A percentile compares a stretch with the other conserved stretches of the same genome.
Conservation (phyloP, 1,140 invertebrate species). For the Drosophila asahinai region DNA sequence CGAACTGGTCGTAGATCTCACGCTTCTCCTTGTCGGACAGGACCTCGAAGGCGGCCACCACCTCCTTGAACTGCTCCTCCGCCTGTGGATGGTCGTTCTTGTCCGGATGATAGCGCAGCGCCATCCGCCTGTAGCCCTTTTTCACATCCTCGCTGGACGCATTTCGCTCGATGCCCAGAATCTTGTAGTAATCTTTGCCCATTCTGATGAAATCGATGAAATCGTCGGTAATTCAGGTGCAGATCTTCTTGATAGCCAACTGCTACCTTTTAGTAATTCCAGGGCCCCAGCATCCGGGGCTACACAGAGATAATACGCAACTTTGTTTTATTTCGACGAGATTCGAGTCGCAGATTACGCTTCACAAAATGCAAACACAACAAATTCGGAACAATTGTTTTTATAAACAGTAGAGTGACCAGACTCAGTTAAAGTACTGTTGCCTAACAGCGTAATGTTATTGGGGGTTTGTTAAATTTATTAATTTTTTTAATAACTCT, state of each 20-base stretch:
- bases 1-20: slow-evolving; percentile 51
- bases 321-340: background rate
- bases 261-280: no score
- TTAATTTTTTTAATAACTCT: no score
- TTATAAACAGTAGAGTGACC: background rate
- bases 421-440: no score
- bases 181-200: slow-evolving; percentile 61
- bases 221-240: background rate
- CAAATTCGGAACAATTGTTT: slow-evolving; percentile 1
- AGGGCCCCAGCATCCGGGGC: background rate
- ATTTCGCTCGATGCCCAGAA: slow-evolving; percentile 51
- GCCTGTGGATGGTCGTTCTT: slow-evolving; percentile 69
- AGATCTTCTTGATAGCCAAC: background rate
- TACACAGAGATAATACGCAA: background rate
- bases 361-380: background rate
- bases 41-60: slow-evolving; percentile 63
- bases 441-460: no score
- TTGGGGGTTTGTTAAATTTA: no score
- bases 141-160: slow-evolving; percentile 53
- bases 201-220: slow-evolving; percentile 42
- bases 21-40: slow-evolving; percentile 68
- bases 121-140: slow-evolving; percentile 64
- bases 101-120: slow-evolving; percentile 64
- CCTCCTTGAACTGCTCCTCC: slow-evolving; percentile 53
- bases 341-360: slow-evolving; percentile 1